Evolutionary conservation across 1,140 invertebrate genomes (phyloP).

Genomic region (Heliconius hewitsoni): DNA sequence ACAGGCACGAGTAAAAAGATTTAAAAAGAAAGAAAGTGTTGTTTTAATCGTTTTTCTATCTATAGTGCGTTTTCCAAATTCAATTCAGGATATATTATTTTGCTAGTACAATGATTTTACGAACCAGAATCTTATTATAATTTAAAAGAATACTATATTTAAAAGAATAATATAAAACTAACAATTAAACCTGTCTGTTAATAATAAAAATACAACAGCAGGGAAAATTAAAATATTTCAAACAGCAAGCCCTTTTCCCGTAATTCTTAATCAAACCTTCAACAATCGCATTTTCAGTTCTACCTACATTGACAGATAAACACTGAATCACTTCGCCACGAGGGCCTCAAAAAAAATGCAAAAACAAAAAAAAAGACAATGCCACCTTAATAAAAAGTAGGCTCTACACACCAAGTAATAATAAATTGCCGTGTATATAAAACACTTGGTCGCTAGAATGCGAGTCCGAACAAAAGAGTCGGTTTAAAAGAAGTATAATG

Average conservation of each 20-base stretch:
- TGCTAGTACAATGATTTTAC: too few species aligned
- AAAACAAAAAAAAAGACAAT: conserved; percentile 11
- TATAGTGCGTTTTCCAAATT: too few species aligned
- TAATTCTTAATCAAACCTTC: neutral
- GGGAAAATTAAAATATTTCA: too few species aligned
- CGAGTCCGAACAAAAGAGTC: conserved; percentile 32
- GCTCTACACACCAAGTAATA: conserved; percentile 12
- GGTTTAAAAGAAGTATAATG: conserved; percentile 37
- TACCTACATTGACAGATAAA: neutral
- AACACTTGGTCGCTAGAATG: conserved; percentile 34
- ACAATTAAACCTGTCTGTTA: too few species aligned
- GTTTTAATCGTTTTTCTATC: too few species aligned
- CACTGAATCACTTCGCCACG: neutral
- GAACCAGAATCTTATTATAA: too few species aligned
- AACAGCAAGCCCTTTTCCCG: neutral
- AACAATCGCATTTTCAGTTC: neutral
- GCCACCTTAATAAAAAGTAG: neutral
- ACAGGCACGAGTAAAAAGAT: too few species aligned
- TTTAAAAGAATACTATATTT: too few species aligned
- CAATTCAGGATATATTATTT: too few species aligned
- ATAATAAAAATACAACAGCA: too few species aligned
- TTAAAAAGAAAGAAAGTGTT: too few species aligned
- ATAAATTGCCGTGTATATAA: conserved; percentile 35
- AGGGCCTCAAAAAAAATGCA: neutral
- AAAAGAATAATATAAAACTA: too few species aligned